These are phyloP conservation scores for Pedicia rivosa DNA, from an alignment of 2,888 invertebrate species.

Conservation along the genomic window DNA sequence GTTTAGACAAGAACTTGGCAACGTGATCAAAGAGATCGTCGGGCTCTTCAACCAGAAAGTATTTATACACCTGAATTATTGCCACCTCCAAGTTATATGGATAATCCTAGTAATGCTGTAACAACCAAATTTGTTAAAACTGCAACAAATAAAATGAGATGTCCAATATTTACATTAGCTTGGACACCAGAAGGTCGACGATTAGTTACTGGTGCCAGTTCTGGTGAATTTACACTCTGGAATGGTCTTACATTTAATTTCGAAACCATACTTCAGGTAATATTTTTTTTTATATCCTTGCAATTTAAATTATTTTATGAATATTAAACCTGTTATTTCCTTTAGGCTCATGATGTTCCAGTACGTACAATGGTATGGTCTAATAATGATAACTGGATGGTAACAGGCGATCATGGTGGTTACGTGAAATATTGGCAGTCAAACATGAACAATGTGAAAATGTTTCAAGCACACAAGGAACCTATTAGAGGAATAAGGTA, in stretches of 20 bases:
- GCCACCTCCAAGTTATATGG: slow-evolving; percentile 85
- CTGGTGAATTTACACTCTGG: slow-evolving; percentile 99
- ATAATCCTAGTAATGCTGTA: slow-evolving; percentile 93
- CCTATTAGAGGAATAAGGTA: slow-evolving; percentile 96
- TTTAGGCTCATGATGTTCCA: slow-evolving; percentile 94
- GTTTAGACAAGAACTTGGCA: slow-evolving; percentile 84
- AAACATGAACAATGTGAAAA: slow-evolving; percentile 99
- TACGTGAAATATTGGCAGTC: slow-evolving; percentile 99
- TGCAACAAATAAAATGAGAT: slow-evolving; percentile 99
- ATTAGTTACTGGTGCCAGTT: slow-evolving; percentile 95
- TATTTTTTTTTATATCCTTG: slow-evolving; percentile 10
- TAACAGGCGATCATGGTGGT: slow-evolving; percentile 96
- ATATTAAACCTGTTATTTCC: too few species aligned
- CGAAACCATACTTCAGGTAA: slow-evolving; percentile 97
- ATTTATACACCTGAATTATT: slow-evolving; percentile 87
- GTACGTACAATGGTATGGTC: slow-evolving; percentile 99
- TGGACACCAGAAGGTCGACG: slow-evolving; percentile 99
- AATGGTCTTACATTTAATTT: slow-evolving; percentile 99
- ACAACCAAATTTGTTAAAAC: slow-evolving; percentile 93
- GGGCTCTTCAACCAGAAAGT: slow-evolving; percentile 85
- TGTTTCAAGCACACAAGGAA: slow-evolving; percentile 99
- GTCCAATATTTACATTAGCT: slow-evolving; percentile 96
- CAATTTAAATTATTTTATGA: neutral
- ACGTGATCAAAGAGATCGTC: slow-evolving; percentile 75
- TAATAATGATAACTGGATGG: slow-evolving; percentile 99